Evolutionary conservation across 2,113 vertebrate genomes (phyloP), one percentile per base, ranked within the genome.

Genomic region (Neolamprologus modestus): DNA sequence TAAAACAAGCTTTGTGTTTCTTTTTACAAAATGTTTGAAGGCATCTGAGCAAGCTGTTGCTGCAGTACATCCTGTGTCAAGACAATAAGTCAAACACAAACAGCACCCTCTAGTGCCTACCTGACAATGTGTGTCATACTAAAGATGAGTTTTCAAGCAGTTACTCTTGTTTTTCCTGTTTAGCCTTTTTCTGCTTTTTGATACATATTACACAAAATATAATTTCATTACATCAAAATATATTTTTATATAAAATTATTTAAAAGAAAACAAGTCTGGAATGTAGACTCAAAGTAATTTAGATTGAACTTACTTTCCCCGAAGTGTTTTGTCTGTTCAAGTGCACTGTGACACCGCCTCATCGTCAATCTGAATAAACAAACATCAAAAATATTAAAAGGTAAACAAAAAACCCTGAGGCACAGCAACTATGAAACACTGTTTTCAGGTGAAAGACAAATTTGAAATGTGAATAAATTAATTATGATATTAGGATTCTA

Each of bases 331-430:
- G 93, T 94, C 84, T 98, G 98, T 4, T 98, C 97, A 71, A 99
- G 88, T 13, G 98, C 98, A 21, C 97, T 89, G 31, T 99, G 99
- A 88, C 98, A 99, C 24, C 98, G 94, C 53, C 97, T 97, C 92
- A 95, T 97, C 2, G 97, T 96, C 90, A 96, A 68, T 95, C 99
- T 99, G 94, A 19, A 45, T 82, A 89, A 76, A 54, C 11, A 84
- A 14, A 33, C 16, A 40, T 35, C 6, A 6, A 84, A 84, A 80
- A 71, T 7, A 42, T 3, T 33, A 35, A 59, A 83, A 17, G 14
- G 42, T 7, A 47, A 73, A 47, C 2, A 17, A 73, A 45, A 73
- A 10, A 47, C 24, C 24, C 40, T 11, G 21, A 76, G 14, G 14
- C 5, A 16, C 3, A 53, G n/a, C 9, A 84, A 71, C 9, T 10